These are phyloP conservation scores for Gambelia wislizenii DNA, from an alignment of 2,797 vertebrate species.

Conservation along the genomic window DNA sequence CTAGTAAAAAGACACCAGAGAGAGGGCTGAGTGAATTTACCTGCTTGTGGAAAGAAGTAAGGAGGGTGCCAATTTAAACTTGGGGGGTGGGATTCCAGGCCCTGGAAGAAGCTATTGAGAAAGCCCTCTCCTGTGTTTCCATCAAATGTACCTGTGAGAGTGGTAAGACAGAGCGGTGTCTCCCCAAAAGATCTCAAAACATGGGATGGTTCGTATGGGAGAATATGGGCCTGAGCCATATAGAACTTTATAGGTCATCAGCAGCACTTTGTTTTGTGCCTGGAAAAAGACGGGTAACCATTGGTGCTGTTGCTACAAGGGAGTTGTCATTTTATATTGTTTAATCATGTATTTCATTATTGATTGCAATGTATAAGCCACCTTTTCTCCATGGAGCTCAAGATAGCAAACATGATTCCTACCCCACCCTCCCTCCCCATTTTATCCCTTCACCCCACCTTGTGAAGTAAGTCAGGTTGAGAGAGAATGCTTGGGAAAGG, in stretches of 20 bases:
- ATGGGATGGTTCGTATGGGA: background rate
- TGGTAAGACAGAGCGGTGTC: background rate
- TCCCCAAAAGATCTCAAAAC: background rate
- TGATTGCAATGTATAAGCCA: background rate
- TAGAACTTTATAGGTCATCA: background rate
- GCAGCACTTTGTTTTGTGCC: background rate
- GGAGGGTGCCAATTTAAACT: no score
- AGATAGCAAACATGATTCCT: background rate
- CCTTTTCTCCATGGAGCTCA: background rate
- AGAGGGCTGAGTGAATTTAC: no score
- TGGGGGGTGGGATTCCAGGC: no score
- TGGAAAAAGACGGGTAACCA: background rate
- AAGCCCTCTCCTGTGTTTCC: background rate
- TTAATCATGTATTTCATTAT: background rate
- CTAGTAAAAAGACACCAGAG: no score
- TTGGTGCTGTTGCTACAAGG: no score
- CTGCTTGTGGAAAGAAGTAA: no score
- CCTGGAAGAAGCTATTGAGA: no score
- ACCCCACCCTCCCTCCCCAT: background rate
- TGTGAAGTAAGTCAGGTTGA: background rate
- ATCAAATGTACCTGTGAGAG: background rate
- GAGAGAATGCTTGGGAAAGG: background rate
- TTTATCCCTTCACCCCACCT: background rate
- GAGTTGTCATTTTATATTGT: background rate
- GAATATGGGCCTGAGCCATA: background rate